Conservation (phyloP, 1,140 invertebrate genomes). For the Habropoda laboriosa region DNA sequence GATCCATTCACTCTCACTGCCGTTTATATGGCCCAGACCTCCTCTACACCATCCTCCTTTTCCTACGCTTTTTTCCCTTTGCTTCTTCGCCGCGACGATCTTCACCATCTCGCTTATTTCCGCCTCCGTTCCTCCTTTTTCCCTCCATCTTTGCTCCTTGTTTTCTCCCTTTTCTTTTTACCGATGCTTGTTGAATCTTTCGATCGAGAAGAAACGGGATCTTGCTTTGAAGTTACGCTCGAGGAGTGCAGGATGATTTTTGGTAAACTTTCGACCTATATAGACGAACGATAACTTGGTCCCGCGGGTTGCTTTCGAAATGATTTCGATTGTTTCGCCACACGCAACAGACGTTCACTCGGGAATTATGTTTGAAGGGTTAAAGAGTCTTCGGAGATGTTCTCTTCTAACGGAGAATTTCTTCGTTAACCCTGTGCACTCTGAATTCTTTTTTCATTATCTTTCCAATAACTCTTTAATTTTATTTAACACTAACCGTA, state of each 20-base stretch:
- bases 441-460: too few relatives aligned
- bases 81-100: background rate
- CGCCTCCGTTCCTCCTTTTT: background rate
- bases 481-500: too few relatives aligned
- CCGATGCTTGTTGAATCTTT: conserved; percentile 1
- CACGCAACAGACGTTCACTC: conserved; percentile 12
- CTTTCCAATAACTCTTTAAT: too few relatives aligned
- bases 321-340: conserved; percentile 18
- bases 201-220: background rate
- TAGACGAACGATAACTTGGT: background rate
- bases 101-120: background rate
- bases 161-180: background rate
- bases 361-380: too few relatives aligned
- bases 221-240: too few relatives aligned
- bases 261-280: conserved; percentile 1
- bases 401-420: too few relatives aligned
- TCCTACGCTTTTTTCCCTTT: conserved; percentile 26
- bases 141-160: background rate
- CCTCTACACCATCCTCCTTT: background rate
- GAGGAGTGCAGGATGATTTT: background rate
- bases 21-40: conserved; percentile 31
- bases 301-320: conserved; percentile 10
- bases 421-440: too few relatives aligned
- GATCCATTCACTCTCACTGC: conserved; percentile 65
- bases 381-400: too few relatives aligned